Conservation (phyloP, 2,113 vertebrate species). For the Podocnemis expansa region DNA sequence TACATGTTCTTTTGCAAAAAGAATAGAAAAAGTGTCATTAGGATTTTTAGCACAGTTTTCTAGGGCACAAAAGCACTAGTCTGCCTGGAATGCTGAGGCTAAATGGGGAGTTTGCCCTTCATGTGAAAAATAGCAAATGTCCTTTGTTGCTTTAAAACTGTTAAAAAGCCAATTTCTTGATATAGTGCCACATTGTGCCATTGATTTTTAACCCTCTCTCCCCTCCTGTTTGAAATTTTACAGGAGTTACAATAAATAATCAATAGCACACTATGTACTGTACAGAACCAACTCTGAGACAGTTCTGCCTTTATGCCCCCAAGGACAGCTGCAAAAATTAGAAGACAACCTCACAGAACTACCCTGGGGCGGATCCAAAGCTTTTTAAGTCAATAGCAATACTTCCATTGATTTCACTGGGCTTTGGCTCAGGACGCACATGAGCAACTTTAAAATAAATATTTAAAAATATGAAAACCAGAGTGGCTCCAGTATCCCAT, state of each 20-base stretch:
- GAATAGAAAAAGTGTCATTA: neutral
- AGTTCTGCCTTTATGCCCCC: conserved; percentile 45
- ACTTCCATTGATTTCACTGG: conserved; percentile 71
- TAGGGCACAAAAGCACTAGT: conserved; percentile 44
- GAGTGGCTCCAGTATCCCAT: conserved; percentile 65
- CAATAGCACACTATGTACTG: conserved; percentile 38
- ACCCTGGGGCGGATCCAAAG: conserved; percentile 62
- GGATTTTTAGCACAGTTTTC: neutral
- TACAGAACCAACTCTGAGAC: conserved; percentile 34
- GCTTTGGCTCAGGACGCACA: conserved; percentile 52
- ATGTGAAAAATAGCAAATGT: conserved; percentile 61
- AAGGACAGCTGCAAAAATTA: conserved; percentile 71
- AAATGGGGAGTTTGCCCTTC: conserved; percentile 34
- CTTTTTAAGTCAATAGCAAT: conserved; percentile 63
- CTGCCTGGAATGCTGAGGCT: conserved; percentile 52
- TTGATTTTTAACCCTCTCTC: conserved; percentile 60
- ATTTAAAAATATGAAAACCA: neutral
- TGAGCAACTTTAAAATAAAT: conserved; percentile 67
- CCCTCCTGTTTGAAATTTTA: conserved; percentile 60
- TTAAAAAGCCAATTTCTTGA: conserved; percentile 58
- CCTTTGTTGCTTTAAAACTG: conserved; percentile 58
- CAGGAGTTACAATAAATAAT: conserved; percentile 62
- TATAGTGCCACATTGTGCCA: conserved; percentile 55
- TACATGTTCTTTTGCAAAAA: neutral
- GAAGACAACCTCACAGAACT: conserved; percentile 51